phyloP scores from a whole-genome alignment of 2,797 vertebrate species.

The Melanotaenia pygmaea region DNA sequence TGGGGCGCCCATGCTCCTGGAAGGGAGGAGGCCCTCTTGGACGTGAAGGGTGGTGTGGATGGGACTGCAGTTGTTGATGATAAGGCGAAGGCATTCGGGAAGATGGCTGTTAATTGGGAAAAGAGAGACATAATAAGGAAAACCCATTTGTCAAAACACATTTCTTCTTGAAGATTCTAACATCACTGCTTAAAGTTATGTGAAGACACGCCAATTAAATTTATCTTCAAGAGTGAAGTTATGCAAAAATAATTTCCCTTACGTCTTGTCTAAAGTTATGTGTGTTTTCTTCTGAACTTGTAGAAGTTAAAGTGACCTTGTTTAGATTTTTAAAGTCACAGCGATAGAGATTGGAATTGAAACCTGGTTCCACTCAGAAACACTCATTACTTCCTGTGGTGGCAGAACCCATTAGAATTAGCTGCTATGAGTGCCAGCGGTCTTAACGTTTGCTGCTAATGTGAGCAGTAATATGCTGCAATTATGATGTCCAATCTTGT shows the following conservation, averaged over 20 bases:
- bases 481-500: too few relatives aligned
- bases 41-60: slow-evolving; percentile 79
- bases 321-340: slow-evolving; percentile 2
- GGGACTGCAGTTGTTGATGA: slow-evolving; percentile 77
- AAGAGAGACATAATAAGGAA: slow-evolving; percentile 38
- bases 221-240: slow-evolving; percentile 23
- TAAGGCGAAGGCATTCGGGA: slow-evolving; percentile 76
- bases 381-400: too few relatives aligned
- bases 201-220: slow-evolving; percentile 46
- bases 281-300: slow-evolving; percentile 1
- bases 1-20: slow-evolving; percentile 76
- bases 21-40: slow-evolving; percentile 85
- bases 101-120: slow-evolving; percentile 63
- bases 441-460: too few relatives aligned
- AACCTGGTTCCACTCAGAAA: too few relatives aligned
- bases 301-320: slow-evolving; percentile 1
- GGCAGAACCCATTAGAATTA: too few relatives aligned
- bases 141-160: slow-evolving; percentile 60
- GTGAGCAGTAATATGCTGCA: too few relatives aligned
- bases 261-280: neutral
- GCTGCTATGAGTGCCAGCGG: too few relatives aligned
- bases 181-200: slow-evolving; percentile 35
- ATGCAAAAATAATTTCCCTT: neutral
- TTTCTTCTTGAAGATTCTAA: slow-evolving; percentile 30
- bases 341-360: neutral